Evolutionary conservation across 2,888 invertebrate species (phyloP).

Genomic region (Tinea semifulvella): DNA sequence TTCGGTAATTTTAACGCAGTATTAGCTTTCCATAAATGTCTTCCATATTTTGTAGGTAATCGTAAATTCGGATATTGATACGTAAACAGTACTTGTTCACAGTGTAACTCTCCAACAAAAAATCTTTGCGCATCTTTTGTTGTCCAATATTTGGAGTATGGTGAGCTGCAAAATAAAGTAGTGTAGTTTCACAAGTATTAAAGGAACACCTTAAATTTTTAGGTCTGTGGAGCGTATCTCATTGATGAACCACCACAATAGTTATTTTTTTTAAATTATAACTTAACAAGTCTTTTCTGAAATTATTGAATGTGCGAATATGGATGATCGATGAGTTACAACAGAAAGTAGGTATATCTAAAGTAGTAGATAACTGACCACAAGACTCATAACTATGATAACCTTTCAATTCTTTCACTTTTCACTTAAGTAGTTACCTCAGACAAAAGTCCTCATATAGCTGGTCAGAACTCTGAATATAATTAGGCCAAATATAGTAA

Average conservation of each 20-base stretch:
- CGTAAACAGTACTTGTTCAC: constrained; percentile 42
- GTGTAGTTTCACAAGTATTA: background rate
- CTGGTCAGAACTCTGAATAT: constrained; percentile 40
- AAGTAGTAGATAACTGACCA: too few relatives aligned
- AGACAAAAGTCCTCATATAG: constrained; percentile 43
- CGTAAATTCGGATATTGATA: constrained; percentile 46
- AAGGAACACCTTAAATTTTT: background rate
- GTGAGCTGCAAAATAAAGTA: background rate
- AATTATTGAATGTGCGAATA: too few relatives aligned
- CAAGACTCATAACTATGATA: background rate
- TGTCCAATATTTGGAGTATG: constrained; percentile 39
- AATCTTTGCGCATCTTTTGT: constrained; percentile 51
- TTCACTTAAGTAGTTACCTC: constrained; percentile 33
- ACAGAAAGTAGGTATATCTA: too few relatives aligned
- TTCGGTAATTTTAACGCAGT: constrained; percentile 35
- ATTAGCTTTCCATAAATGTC: constrained; percentile 38
- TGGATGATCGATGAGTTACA: too few relatives aligned
- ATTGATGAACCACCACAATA: too few relatives aligned
- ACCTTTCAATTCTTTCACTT: background rate
- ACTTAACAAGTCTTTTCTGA: too few relatives aligned
- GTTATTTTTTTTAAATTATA: too few relatives aligned
- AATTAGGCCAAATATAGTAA: constrained; percentile 42
- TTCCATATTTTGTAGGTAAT: constrained; percentile 34
- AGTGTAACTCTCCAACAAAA: constrained; percentile 38
- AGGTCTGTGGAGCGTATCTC: too few relatives aligned